Conservation (phyloP, 2,797 vertebrate species). For the Taeniopygia guttata region DNA sequence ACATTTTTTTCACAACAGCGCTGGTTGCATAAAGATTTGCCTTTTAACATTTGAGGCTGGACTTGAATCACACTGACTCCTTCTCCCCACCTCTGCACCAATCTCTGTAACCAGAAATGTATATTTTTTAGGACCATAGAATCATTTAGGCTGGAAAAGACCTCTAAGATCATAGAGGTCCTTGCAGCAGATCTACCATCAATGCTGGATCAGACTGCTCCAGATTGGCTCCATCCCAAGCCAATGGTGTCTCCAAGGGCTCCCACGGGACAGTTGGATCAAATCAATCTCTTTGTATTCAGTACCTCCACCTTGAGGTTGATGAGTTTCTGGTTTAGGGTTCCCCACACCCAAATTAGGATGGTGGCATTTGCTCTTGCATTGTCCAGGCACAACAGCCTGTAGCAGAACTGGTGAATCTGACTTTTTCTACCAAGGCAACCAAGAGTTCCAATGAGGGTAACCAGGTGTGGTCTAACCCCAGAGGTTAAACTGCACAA, state of each 20-base stretch:
- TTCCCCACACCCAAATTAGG: background rate
- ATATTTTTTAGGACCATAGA: background rate
- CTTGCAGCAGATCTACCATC: background rate
- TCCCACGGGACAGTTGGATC: background rate
- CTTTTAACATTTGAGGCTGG: background rate
- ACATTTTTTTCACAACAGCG: background rate
- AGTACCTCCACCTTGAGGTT: background rate
- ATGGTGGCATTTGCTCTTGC: background rate
- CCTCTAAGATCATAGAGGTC: background rate
- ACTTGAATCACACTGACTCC: background rate
- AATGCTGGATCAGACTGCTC: background rate
- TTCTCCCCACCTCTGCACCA: background rate
- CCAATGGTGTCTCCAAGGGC: background rate
- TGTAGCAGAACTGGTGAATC: background rate
- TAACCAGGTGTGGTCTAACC: background rate
- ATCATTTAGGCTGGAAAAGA: background rate
- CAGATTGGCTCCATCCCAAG: fast-evolving
- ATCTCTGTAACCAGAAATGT: background rate
- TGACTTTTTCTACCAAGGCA: background rate
- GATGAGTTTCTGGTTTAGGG: background rate
- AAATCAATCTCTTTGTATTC: background rate
- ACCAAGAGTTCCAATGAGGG: background rate
- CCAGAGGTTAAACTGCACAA: background rate
- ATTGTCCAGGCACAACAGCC: background rate
- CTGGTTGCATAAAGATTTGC: background rate